Evolutionary conservation across 2,888 invertebrate species (phyloP), one percentile per base, ranked within the genome.

Genomic region (Habroteleia sp.): DNA sequence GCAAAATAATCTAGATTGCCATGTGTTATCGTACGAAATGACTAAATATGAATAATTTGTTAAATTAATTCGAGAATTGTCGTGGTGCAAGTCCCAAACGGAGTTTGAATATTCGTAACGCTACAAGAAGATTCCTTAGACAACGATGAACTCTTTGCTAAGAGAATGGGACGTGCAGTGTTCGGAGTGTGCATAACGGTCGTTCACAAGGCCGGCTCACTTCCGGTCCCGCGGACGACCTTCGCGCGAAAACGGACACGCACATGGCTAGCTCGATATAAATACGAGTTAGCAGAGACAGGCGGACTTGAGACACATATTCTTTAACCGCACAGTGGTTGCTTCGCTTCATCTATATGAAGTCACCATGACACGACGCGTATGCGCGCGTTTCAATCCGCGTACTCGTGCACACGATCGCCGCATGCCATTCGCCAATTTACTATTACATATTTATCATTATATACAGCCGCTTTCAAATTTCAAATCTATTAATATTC

Each of bases 151-250:
- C 39, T 41, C 52, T 37, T 25, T 3, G 16, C 11, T 39, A 39
- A 63, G 73, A 73, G 73, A 65, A 60, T 58, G 41, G 37, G 46
- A 46, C 62, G 71, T 20, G 77, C 63, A 74, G 71, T 81, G 80
- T 80, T 78, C 78, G 79, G 76, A 80, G 80, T 80, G 79, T 81
- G 82, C 82, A 81, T 82, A 83, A 83, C 83, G 83, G 85, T 82
- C 83, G 84, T 82, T 80, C 78, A 81, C 87, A 87, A 87, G 87
- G 87, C 83, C 87, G 86, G 84, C 81, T 82, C 83, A 87, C 84
- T 87, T 87, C 87, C 87, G 87, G 86, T 85, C 81, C 80, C 79
- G 79, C 79, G 78, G 77, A 82, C 84, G 84, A 85, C 84, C 85
- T 84, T 85, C 87, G 83, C 80, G 84, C 84, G 83, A 84, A 85